A percentile compares a stretch with the other conserved stretches of the same genome.
phyloP scores from a whole-genome alignment of 2,797 vertebrate species.

The Anisognathus igniventris region DNA sequence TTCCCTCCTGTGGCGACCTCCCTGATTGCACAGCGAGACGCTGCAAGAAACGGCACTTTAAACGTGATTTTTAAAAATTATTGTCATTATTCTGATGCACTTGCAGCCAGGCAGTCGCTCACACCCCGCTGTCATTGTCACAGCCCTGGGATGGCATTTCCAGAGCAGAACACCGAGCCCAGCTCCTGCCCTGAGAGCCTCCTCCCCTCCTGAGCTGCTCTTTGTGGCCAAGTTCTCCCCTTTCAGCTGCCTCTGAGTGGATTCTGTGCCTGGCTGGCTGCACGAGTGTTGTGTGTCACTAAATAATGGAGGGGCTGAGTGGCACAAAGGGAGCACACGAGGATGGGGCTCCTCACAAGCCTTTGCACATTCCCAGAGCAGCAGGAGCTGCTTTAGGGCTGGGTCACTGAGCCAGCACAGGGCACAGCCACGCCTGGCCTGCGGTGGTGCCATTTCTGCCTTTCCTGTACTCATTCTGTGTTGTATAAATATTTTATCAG shows the following conservation, averaged over 20 bases:
- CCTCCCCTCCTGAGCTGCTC: not conserved
- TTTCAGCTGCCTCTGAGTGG: not conserved
- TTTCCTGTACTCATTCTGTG: not conserved
- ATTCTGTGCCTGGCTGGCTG: not conserved
- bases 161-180: not conserved
- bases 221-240: not conserved
- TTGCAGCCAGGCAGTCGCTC: not conserved
- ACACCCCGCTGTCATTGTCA: fast-evolving
- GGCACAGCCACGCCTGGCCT: not conserved
- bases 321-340: not conserved
- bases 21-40: not conserved
- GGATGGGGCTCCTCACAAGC: not conserved
- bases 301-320: slow-evolving; percentile 4
- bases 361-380: not conserved
- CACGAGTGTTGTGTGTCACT: not conserved
- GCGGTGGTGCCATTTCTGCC: not conserved
- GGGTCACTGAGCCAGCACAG: not conserved
- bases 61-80: fast-evolving
- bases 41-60: not conserved
- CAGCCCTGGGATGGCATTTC: not conserved
- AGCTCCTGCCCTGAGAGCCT: not conserved
- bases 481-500: not conserved
- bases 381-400: not conserved
- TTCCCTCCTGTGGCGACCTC: slow-evolving; percentile 63
- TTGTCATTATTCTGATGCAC: fast-evolving